Base-by-base conservation (phyloP, 1,140 invertebrate species). In the Drosophila triauraria region DNA sequence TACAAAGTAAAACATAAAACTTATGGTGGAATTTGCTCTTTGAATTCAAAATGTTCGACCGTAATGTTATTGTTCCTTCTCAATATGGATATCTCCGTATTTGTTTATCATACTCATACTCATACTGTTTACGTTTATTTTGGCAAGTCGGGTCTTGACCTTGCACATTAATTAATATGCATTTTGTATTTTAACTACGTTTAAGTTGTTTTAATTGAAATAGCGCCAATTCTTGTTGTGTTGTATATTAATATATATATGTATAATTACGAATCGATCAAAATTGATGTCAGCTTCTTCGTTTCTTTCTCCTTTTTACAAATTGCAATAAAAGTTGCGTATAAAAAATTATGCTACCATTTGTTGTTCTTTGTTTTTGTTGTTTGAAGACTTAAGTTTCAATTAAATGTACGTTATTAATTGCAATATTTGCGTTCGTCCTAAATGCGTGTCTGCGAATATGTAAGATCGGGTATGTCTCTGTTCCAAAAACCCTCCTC, bases 341-440 rank as follows among this genome's bases (percentile, higher is more conserved):
- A 90, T 90, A 91, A 90, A 90, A 85, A 88, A 90, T 79, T 82
- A 85, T 86, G 57, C 86, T 90, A 90, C 67, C 25, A 54, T 88
- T 81, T 88, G 56, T 65, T 75, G 72, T 77, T 68, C 32, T 57
- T 59, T 63, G 32, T 72, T 72, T 54, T 54, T 38, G 7, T 74
- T 17, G 62, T 64, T 44, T 57, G 40, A 78, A 85, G 81, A 84
- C 78, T 79, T 82, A 70, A 78, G 67, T 88, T 88, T 81, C 71
- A 43, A 67, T 84, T 83, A 70, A 59, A 50, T 78, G 61, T 74
- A 59, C 38, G 40, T 69, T 79, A 69, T 75, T 80, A 87, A 82
- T 80, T 77, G 71, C 85, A 78, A 86, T 75, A 70, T 63, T 86
- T 83, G 60, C 75, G 44, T 77, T 77, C 53, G 44, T 64, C 50